Evolutionary conservation across 2,888 invertebrate genomes (phyloP).

Genomic region (Cantharis rustica): DNA sequence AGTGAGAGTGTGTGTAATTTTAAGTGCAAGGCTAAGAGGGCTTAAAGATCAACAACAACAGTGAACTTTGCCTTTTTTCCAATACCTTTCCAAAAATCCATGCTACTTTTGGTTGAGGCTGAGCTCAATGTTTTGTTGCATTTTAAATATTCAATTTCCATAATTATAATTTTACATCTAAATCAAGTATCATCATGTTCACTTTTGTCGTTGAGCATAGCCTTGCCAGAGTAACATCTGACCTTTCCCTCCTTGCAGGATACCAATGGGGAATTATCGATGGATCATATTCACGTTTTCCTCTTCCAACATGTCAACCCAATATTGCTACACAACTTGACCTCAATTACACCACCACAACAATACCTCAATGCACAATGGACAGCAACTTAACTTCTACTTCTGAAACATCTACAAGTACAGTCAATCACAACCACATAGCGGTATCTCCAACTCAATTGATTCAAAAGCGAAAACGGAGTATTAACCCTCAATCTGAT

Average conservation of each 20-base stretch:
- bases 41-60: slow-evolving; percentile 48
- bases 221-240: slow-evolving; percentile 44
- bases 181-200: slow-evolving; percentile 45
- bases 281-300: slow-evolving; percentile 76
- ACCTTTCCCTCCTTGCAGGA: slow-evolving; percentile 60
- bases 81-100: slow-evolving; percentile 26
- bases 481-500: slow-evolving; percentile 80
- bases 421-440: slow-evolving; percentile 26
- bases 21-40: slow-evolving; percentile 21
- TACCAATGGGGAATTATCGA: slow-evolving; percentile 87
- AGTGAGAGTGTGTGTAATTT: slow-evolving; percentile 8
- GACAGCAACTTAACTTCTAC: background rate
- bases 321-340: slow-evolving; percentile 54
- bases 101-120: slow-evolving; percentile 47
- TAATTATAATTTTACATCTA: slow-evolving; percentile 5
- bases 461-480: slow-evolving; percentile 69
- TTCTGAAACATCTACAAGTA: slow-evolving; percentile 6
- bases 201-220: slow-evolving; percentile 55
- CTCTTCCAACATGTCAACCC: slow-evolving; percentile 62
- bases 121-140: slow-evolving; percentile 47
- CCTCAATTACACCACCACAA: slow-evolving; percentile 46
- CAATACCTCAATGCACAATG: slow-evolving; percentile 37
- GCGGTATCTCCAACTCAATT: slow-evolving; percentile 54
- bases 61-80: slow-evolving; percentile 40
- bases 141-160: slow-evolving; percentile 2